A percentile compares a stretch with the other conserved stretches of the same genome.
phyloP scores from a whole-genome alignment of 1,140 invertebrate species.

The Chironomus tepperi region DNA sequence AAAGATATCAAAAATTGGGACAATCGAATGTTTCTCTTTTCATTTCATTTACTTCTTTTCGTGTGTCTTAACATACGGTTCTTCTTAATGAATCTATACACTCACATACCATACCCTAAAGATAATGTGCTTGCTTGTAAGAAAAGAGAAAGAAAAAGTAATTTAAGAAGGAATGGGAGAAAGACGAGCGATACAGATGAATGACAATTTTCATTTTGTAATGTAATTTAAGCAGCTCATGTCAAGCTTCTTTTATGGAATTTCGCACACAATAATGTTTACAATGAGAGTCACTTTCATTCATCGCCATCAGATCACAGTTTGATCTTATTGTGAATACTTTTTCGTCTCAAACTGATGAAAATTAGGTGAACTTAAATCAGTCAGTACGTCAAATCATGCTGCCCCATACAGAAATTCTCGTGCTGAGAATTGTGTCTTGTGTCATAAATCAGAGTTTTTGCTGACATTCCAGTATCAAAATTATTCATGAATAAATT shows the following conservation, averaged over 20 bases:
- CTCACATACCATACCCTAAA: too few relatives aligned
- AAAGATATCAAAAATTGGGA: not conserved
- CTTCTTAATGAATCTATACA: too few relatives aligned
- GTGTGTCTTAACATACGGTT: not conserved
- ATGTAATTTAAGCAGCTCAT: constrained; percentile 12
- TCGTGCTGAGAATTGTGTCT: not conserved
- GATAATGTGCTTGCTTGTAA: not conserved
- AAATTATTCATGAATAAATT: too few relatives aligned
- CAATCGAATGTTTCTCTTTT: not conserved
- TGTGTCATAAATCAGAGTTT: too few relatives aligned
- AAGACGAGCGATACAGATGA: not conserved
- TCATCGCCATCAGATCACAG: not conserved
- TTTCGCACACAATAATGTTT: not conserved
- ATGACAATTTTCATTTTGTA: not conserved
- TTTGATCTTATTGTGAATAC: not conserved
- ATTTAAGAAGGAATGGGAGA: not conserved
- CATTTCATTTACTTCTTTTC: not conserved
- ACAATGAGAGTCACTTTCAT: not conserved
- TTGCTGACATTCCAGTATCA: too few relatives aligned
- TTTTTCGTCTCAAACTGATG: not conserved
- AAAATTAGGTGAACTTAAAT: constrained; percentile 1
- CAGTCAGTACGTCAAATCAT: not conserved
- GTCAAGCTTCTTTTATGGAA: constrained; percentile 12
- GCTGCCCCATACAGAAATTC: not conserved
- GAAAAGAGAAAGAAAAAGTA: not conserved